These are phyloP conservation scores for Pagrus major DNA, from an alignment of 2,113 vertebrate species.

Conservation along the genomic window DNA sequence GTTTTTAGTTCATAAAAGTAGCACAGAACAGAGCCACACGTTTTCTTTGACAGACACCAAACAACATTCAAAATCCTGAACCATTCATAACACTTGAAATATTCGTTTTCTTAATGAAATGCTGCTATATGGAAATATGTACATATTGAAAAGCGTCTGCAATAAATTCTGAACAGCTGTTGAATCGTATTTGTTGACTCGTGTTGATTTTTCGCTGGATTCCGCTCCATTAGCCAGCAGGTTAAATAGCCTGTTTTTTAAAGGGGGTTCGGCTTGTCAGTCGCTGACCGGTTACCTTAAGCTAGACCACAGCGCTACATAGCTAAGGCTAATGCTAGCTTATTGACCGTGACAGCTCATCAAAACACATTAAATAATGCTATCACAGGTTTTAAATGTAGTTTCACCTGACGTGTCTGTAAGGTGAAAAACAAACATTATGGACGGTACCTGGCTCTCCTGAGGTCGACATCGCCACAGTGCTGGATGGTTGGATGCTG, in stretches of 20 bases:
- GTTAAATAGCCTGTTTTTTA: not conserved
- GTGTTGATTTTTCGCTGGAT: fast-evolving
- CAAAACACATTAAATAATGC: not conserved
- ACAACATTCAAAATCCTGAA: not conserved
- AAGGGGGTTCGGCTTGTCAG: not conserved
- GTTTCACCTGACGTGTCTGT: not conserved
- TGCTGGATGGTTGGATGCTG: slow-evolving; percentile 66
- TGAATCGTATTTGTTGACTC: not conserved
- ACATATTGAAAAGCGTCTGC: fast-evolving
- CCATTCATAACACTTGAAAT: not conserved
- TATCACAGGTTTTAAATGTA: fast-evolving
- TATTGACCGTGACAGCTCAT: not conserved
- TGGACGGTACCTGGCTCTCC: slow-evolving; percentile 76
- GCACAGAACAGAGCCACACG: not conserved
- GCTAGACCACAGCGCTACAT: not conserved
- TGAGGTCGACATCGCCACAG: slow-evolving; percentile 74
- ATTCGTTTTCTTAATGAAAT: not conserved
- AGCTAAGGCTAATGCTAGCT: slow-evolving; percentile 20
- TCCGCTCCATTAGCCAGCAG: fast-evolving
- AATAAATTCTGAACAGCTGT: not conserved
- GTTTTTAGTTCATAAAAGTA: not conserved
- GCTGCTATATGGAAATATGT: fast-evolving
- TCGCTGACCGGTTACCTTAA: not conserved
- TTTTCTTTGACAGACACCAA: not conserved
- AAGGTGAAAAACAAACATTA: not conserved